These are phyloP conservation scores for Ochropacha duplaris DNA, from an alignment of 2,888 invertebrate species.

Conservation along the genomic window DNA sequence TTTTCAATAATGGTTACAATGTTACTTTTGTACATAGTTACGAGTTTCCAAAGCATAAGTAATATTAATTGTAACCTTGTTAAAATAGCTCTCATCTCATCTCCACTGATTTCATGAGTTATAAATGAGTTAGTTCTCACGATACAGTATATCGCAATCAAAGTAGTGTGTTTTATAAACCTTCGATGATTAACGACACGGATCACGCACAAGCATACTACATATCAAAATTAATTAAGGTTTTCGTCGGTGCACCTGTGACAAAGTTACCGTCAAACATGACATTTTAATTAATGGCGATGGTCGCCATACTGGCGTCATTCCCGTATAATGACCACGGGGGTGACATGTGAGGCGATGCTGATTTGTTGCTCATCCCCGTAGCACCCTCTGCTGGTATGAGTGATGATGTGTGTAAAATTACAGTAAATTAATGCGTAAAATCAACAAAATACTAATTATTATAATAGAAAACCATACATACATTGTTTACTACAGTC, in stretches of 20 bases:
- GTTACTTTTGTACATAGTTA: not conserved
- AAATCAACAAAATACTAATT: constrained; percentile 8
- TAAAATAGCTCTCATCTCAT: no score
- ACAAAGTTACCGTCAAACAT: constrained; percentile 53
- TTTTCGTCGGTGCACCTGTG: constrained; percentile 54
- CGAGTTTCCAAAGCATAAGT: not conserved
- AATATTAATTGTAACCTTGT: no score
- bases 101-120: no score
- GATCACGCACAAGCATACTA: constrained; percentile 25
- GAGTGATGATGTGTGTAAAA: constrained; percentile 8
- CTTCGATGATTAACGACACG: not conserved
- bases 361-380: constrained; percentile 46
- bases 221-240: constrained; percentile 51
- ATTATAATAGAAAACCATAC: no score
- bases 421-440: constrained; percentile 5
- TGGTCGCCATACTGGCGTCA: constrained; percentile 43
- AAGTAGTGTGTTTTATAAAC: not conserved
- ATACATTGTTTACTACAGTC: no score
- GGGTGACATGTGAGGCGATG: constrained; percentile 52
- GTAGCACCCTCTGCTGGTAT: not conserved
- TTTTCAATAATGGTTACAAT: not conserved
- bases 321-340: constrained; percentile 51
- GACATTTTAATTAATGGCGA: constrained; percentile 67
- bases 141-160: not conserved
- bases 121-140: not conserved